Conservation (phyloP, 2,113 vertebrate species). For the Picathartes gymnocephalus region DNA sequence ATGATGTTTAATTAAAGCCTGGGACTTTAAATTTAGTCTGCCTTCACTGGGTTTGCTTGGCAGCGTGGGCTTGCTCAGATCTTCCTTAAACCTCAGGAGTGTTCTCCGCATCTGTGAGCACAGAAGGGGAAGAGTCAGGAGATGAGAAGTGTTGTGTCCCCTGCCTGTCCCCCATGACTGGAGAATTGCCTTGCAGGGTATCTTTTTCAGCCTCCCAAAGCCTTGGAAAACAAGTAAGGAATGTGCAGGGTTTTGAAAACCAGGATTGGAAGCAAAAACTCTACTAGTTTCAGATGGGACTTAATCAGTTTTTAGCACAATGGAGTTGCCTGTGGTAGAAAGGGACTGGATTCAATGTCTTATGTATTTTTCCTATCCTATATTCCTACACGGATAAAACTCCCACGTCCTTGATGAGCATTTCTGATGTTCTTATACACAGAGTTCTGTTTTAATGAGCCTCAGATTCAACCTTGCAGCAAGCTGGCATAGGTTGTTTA, state of each 20-base stretch:
- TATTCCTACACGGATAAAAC: neutral
- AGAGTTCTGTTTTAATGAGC: neutral
- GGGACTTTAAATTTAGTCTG: constrained; percentile 56
- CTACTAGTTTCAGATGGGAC: neutral
- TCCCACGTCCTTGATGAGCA: neutral
- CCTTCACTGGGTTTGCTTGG: constrained; percentile 29
- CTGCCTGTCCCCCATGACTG: neutral
- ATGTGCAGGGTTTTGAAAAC: neutral
- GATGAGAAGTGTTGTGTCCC: neutral
- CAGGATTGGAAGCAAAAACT: neutral
- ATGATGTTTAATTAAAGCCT: constrained; percentile 54
- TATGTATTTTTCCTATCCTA: neutral
- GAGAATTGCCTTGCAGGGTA: neutral
- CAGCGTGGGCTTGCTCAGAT: constrained; percentile 5
- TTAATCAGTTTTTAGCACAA: neutral
- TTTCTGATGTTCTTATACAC: neutral
- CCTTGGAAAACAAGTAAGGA: neutral
- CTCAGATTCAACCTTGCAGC: neutral
- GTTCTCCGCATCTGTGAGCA: neutral
- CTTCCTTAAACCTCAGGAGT: constrained; percentile 21
- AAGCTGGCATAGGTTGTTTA: neutral
- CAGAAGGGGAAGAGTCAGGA: neutral
- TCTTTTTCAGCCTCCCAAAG: neutral
- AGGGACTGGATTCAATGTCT: neutral
- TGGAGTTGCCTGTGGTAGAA: neutral